Percentiles rank a stretch among this genome's conserved stretches.
phyloP scores from a whole-genome alignment of 2,797 vertebrate genomes.

The Distichodus sexfasciatus region DNA sequence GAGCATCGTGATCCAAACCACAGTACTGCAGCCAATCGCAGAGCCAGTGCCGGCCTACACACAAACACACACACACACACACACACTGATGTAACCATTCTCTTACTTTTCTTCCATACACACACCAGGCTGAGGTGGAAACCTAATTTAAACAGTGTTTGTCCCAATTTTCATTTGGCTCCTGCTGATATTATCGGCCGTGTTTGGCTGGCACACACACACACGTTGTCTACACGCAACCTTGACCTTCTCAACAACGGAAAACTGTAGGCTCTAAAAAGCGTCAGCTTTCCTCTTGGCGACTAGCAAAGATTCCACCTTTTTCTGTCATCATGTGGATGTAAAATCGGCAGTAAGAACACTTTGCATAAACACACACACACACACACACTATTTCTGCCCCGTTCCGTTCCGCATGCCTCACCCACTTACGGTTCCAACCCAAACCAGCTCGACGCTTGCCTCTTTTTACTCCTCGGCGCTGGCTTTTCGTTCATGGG shows the following conservation, averaged over 20 bases:
- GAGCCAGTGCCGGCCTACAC: background rate
- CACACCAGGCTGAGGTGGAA: too few species aligned
- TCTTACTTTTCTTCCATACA: background rate
- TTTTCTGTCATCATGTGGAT: too few species aligned
- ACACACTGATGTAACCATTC: background rate
- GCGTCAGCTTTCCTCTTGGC: too few species aligned
- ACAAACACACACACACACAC: background rate
- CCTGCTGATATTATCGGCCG: too few species aligned
- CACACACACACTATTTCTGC: slow-evolving; percentile 9
- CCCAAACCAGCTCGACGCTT: background rate
- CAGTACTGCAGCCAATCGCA: slow-evolving; percentile 10
- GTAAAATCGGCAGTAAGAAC: too few species aligned
- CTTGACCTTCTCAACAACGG: too few species aligned
- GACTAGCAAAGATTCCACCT: too few species aligned
- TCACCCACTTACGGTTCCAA: background rate
- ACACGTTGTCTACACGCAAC: too few species aligned
- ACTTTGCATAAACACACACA: background rate
- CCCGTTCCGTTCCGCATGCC: background rate
- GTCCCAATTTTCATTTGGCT: too few species aligned
- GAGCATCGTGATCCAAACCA: slow-evolving; percentile 4
- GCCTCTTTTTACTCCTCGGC: background rate
- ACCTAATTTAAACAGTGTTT: too few species aligned
- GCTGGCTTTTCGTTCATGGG: background rate
- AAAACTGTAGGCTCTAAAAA: too few species aligned
- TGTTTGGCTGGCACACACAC: too few species aligned